Evolutionary conservation across 2,113 vertebrate species (phyloP), one percentile per base, ranked within the genome.

Genomic region (Edolisoma coerulescens): DNA sequence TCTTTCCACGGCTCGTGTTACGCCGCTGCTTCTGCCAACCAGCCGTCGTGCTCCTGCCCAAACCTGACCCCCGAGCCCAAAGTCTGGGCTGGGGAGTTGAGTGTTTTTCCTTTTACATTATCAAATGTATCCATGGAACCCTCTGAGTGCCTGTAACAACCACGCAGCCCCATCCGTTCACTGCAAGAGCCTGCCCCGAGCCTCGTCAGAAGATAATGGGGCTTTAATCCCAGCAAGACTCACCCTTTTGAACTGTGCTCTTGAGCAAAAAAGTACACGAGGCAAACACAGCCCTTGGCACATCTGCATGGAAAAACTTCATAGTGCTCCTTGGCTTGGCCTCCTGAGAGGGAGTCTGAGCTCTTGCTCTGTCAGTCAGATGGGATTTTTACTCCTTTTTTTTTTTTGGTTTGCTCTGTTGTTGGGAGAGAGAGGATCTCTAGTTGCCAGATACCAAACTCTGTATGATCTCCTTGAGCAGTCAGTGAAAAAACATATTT

Each of bases 221-320:
- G 61, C 95, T 95, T 96, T 89, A 92, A 82, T 95, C 95, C 49
- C 94, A 95, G 94, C 94, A 89, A 76, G 96, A 64, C 74, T 95
- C 96, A 60, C 93, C 77, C 95, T 87, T 89, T 60, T 95, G 89
- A 96, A 92, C 91, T 68, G 39, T 0, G 10, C 89, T 96, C 86
- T 92, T 67, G 71, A 86, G 94, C 77, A 79, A 68, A 90, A 76
- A 87, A 81, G 63, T n/a, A 11, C 83, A 91, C 9, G 73, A 94
- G 87, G 89, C 93, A 95, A 95, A 93, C 68, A 76, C 63, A 87
- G 91, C 1, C 93, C 47, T 96, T 97, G 96, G 95, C 94, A 96
- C 73, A 91, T 94, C 32, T 13, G n/a, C 73, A 93, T 85, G 96
- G 95, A 96, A 95, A 95, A 96, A 91, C 87, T 94, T 91, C 56